phyloP scores from a whole-genome alignment of 2,797 vertebrate species.

The Malurus leucopterus region DNA sequence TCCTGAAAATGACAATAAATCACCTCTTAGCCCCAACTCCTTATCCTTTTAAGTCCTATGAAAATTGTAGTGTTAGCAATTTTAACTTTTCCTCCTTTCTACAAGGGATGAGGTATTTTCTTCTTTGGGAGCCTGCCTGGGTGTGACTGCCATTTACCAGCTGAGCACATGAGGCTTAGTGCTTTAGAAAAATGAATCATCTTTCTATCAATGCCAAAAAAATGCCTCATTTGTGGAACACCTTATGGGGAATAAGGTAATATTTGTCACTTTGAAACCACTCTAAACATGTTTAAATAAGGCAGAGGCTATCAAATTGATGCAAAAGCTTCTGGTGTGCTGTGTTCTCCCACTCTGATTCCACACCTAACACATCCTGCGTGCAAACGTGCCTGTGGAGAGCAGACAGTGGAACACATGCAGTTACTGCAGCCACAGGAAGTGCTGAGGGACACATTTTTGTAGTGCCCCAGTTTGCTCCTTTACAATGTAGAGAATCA shows the following conservation, averaged over 20 bases:
- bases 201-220: background rate
- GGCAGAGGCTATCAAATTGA: background rate
- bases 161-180: background rate
- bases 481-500: background rate
- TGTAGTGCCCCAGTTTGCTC: background rate
- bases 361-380: background rate
- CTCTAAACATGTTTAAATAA: background rate
- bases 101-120: background rate
- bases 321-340: background rate
- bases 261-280: background rate
- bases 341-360: background rate
- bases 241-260: background rate
- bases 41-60: background rate
- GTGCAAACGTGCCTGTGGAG: background rate
- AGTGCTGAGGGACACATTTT: background rate
- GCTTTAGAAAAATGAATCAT: background rate
- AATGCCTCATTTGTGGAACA: background rate
- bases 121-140: background rate
- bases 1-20: background rate
- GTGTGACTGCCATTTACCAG: background rate
- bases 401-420: accelerated
- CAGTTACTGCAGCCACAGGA: background rate
- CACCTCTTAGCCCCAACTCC: background rate
- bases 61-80: background rate
- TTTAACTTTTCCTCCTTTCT: background rate